These are phyloP conservation scores for Drosophila takahashii DNA, from an alignment of 1,140 invertebrate species.

Conservation along the genomic window DNA sequence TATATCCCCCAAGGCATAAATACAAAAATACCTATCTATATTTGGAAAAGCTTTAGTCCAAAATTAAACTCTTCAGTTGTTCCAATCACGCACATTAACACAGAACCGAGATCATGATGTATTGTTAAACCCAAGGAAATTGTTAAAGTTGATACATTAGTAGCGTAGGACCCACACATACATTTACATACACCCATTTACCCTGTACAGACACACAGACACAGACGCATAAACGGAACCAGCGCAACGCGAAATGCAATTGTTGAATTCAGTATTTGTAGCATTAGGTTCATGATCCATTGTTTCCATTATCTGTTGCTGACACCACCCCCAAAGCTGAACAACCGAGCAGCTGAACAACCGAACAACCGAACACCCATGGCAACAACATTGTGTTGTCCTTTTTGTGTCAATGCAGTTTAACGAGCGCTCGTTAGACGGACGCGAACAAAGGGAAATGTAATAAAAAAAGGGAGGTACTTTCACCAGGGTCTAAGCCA, in stretches of 20 bases:
- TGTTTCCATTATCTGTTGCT: constrained; percentile 81
- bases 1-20: constrained; percentile 1
- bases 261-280: constrained; percentile 75
- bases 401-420: constrained; percentile 79
- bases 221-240: constrained; percentile 32
- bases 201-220: constrained; percentile 20
- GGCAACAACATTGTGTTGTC: constrained; percentile 68
- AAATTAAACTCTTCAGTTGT: constrained; percentile 54
- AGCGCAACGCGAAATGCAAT: constrained; percentile 73
- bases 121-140: constrained; percentile 71
- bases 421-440: constrained; percentile 79
- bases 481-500: no score
- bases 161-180: constrained; percentile 51
- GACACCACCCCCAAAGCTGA: constrained; percentile 3
- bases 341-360: neutral
- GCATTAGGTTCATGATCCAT: constrained; percentile 77
- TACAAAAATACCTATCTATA: neutral
- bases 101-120: constrained; percentile 51
- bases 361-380: constrained; percentile 7
- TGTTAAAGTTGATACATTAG: constrained; percentile 77
- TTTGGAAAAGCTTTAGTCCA: constrained; percentile 71
- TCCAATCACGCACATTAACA: constrained; percentile 57
- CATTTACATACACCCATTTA: constrained; percentile 27
- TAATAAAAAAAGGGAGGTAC: constrained; percentile 51
- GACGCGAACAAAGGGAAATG: constrained; percentile 66